A percentile compares a stretch with the other conserved stretches of the same genome.
Conservation (phyloP, 2,113 vertebrate genomes). For the Stegostoma tigrinum region DNA sequence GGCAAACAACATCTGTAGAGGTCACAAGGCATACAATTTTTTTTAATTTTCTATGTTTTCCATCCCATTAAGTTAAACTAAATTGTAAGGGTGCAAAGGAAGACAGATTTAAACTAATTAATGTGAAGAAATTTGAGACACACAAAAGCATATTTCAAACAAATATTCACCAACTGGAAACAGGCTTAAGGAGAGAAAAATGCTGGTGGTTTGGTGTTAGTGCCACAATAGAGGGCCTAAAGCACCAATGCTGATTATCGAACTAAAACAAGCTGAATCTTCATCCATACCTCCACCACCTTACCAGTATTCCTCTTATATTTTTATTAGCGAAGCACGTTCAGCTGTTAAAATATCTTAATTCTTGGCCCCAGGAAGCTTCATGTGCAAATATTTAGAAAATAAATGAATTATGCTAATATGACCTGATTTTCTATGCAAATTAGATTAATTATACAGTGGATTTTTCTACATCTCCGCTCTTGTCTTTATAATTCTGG, state of each 20-base stretch:
- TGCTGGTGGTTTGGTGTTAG: not conserved
- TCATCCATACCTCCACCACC: too few relatives aligned
- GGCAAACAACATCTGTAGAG: not conserved
- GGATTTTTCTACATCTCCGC: not conserved
- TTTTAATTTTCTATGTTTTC: too few relatives aligned
- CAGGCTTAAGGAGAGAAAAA: not conserved
- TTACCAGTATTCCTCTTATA: not conserved
- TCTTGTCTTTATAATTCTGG: not conserved
- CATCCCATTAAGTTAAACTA: not conserved
- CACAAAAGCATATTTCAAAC: not conserved
- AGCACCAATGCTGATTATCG: not conserved
- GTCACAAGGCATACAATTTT: not conserved
- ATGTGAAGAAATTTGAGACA: not conserved
- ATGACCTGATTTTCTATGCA: not conserved
- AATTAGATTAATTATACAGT: not conserved
- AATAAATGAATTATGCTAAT: constrained; percentile 20
- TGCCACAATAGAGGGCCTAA: not conserved
- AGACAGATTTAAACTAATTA: not conserved
- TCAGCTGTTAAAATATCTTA: not conserved
- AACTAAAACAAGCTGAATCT: not conserved
- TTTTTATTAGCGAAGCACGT: not conserved
- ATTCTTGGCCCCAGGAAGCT: not conserved
- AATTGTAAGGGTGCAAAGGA: not conserved
- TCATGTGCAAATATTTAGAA: constrained; percentile 30
- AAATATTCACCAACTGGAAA: not conserved